Conservation (phyloP, 2,113 vertebrate genomes). For the Apaloderma vittatum region DNA sequence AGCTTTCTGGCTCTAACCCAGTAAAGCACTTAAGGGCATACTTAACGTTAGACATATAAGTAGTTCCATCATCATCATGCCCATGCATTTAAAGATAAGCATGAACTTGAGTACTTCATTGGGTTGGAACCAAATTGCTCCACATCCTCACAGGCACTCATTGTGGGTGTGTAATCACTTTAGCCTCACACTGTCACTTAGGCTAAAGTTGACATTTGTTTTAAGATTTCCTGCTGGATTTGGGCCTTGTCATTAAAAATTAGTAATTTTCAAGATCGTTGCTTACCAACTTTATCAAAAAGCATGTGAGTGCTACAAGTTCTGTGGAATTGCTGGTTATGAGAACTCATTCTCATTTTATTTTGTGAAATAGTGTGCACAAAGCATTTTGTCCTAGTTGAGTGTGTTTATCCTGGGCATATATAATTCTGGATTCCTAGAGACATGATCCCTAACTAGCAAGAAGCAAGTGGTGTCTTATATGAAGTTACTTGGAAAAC, state of each 20-base stretch:
- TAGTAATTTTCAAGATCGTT: not conserved
- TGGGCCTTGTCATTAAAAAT: not conserved
- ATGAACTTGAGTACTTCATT: not conserved
- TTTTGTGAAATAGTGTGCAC: not conserved
- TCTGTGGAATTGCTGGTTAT: not conserved
- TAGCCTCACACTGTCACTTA: not conserved
- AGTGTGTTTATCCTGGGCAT: not conserved
- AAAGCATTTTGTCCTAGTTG: not conserved
- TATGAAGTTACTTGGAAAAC: not conserved
- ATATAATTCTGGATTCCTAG: not conserved
- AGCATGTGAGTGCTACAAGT: not conserved
- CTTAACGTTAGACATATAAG: not conserved
- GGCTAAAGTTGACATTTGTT: not conserved
- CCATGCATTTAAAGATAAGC: not conserved
- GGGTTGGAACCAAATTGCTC: conserved; percentile 20
- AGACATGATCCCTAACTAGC: not conserved
- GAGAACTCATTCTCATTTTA: not conserved
- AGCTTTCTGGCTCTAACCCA: conserved; percentile 39
- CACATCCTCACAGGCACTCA: not conserved
- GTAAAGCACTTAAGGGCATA: conserved; percentile 40
- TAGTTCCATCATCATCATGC: not conserved
- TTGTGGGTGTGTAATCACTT: not conserved
- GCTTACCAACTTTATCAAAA: not conserved
- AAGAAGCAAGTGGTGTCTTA: not conserved
- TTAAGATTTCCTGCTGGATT: not conserved